These are phyloP conservation scores for Hypotaenidia philippensis DNA, from an alignment of 2,797 vertebrate genomes.

Conservation along the genomic window DNA sequence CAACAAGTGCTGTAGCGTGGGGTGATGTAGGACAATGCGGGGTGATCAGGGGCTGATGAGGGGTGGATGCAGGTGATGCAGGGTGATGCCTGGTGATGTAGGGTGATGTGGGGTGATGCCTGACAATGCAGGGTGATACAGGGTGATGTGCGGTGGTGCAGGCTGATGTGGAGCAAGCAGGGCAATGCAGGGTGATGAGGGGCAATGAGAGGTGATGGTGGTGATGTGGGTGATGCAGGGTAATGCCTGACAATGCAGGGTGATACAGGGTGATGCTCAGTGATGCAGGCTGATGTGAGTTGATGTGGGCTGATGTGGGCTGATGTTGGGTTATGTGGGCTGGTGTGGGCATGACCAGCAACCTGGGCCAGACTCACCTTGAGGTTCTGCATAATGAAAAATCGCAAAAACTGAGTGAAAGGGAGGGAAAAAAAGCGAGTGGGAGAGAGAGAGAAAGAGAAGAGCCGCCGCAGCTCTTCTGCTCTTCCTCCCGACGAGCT, in stretches of 20 bases:
- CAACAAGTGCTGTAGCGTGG: rapidly evolving
- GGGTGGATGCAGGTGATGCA: rapidly evolving
- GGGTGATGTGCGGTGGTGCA: too few species aligned
- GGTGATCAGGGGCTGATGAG: too few species aligned
- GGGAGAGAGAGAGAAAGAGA: background rate
- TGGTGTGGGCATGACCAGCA: background rate
- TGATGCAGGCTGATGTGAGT: too few species aligned
- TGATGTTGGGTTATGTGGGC: rapidly evolving
- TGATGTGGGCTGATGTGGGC: too few species aligned
- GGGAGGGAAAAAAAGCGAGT: background rate
- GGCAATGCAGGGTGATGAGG: too few species aligned
- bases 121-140: too few species aligned
- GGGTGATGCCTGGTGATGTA: too few species aligned
- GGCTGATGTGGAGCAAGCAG: too few species aligned
- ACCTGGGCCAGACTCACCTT: background rate
- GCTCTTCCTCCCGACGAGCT: rapidly evolving
- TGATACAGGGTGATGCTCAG: too few species aligned
- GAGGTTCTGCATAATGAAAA: rapidly evolving
- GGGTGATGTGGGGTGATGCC: rapidly evolving
- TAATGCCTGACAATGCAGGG: too few species aligned
- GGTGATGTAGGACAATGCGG: rapidly evolving
- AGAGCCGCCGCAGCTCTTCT: rapidly evolving
- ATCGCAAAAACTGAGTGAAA: background rate
- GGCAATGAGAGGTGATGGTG: too few species aligned
- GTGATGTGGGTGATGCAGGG: too few species aligned